Base-by-base conservation (phyloP, 2,888 invertebrate genomes). In the Cordilura impudica region DNA sequence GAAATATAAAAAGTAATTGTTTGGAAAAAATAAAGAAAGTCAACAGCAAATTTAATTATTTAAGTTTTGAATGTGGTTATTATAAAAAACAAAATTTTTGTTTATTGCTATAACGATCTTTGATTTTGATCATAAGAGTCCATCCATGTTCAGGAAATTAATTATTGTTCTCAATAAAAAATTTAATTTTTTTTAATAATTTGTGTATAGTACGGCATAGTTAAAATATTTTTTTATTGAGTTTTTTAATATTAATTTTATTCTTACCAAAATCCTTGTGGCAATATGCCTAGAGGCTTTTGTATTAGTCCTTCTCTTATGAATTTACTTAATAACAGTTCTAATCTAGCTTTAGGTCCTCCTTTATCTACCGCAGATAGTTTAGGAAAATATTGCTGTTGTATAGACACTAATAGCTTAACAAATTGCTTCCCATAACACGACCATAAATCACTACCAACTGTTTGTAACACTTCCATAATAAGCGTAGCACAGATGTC, bases 401-500 rank as follows among this genome's bases (percentile, higher is more conserved):
- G 91, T 31, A 97, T 91, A 58, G 93, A 89, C 65, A 91, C 88
- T 18, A 97, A 90, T 18, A 97, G 87, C 90, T 97, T 97, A 5
- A 91, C 90, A 89, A 97, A 97, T 85, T 96, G 95, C 83, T 90
- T 92, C 2, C 94, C 93, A 90, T 97, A 98, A 10, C 91, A 88
- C 65, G 90, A 91, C 85, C 92, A 92, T 87, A 96, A 91, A 60
- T 93, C 91, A 82, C 93, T 92, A n/a, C 97, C 97, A 75, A 94
- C 93, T 0, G 95, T 94, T 86, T 95, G 94, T 47, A 98, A 91
- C 87, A 97, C 94, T 83, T 94, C 94, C 88, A 93, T 92, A 63
- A 98, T 90, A 72, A 97, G 89, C 4, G 96, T 96, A 1, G 97
- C 96, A 83, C 95, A 94, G 26, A 97, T 93, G 86, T 96, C 96